Conservation (phyloP, 2,113 vertebrate genomes). For the Sisor rabdophorus region DNA sequence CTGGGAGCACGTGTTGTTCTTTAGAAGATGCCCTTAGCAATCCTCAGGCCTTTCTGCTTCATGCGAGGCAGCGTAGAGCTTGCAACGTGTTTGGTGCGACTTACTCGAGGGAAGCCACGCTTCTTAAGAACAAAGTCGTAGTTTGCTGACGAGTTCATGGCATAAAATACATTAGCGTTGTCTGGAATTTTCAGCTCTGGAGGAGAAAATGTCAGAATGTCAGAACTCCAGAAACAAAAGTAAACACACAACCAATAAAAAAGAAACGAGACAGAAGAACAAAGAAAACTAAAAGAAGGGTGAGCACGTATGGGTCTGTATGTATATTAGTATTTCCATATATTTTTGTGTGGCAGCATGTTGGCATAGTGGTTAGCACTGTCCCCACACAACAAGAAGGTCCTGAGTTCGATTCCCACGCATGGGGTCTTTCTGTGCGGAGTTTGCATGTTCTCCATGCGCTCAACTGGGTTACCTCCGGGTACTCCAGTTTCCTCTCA, state of each 20-base stretch:
- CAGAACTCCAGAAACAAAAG: neutral
- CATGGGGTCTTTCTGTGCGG: no score
- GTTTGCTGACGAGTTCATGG: conserved; percentile 97
- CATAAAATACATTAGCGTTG: conserved; percentile 97
- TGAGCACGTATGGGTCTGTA: neutral
- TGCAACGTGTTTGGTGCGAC: conserved; percentile 83
- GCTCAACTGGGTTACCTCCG: no score
- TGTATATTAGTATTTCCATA: neutral
- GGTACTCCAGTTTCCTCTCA: no score
- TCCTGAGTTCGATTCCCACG: no score
- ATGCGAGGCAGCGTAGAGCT: conserved; percentile 94
- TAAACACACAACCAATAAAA: no score
- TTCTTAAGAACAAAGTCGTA: conserved; percentile 96
- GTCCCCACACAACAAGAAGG: no score
- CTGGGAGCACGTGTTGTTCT: neutral
- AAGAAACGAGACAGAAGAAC: no score
- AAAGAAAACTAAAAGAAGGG: neutral
- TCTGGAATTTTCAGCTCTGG: conserved; percentile 95
- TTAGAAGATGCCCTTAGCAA: conserved; percentile 98
- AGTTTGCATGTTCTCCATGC: no score
- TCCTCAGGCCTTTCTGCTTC: conserved; percentile 97
- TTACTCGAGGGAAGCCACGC: conserved; percentile 75
- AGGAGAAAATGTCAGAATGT: neutral
- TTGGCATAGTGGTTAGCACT: no score
- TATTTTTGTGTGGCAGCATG: neutral